Evolutionary conservation across 2,888 invertebrate species (phyloP).

Genomic region (Hyles lineata): DNA sequence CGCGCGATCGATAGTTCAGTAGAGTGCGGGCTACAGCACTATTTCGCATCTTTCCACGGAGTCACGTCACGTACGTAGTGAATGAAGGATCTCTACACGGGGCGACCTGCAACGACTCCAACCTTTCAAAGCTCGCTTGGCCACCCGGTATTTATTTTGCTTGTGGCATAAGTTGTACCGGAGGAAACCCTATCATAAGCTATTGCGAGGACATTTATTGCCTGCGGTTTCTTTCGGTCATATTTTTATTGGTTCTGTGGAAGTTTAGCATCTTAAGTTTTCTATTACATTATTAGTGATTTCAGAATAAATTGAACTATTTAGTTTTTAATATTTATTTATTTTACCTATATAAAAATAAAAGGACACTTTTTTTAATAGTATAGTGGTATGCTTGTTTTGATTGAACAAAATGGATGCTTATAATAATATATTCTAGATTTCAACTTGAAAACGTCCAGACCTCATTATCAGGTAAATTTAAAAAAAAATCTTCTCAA

Average conservation of each 20-base stretch:
- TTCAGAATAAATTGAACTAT: too few species aligned
- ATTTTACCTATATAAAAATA: too few species aligned
- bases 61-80: conserved; percentile 65
- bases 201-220: conserved; percentile 2
- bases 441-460: too few species aligned
- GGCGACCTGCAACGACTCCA: conserved; percentile 45
- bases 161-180: conserved; percentile 21
- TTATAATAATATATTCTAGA: too few species aligned
- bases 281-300: too few species aligned
- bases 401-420: too few species aligned
- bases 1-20: conserved; percentile 62
- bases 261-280: too few species aligned
- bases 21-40: conserved; percentile 32
- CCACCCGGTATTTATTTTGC: conserved; percentile 21
- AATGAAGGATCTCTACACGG: conserved; percentile 63
- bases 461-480: too few species aligned
- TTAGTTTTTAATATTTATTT: too few species aligned
- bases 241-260: neutral
- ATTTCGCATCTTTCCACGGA: conserved; percentile 38
- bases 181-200: conserved; percentile 15
- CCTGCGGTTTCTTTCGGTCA: neutral
- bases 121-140: conserved; percentile 44
- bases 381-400: too few species aligned
- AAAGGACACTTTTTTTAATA: too few species aligned
- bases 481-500: too few species aligned